Base-by-base conservation (phyloP, 2,797 vertebrate genomes). In the Leptodactylus fallax region DNA sequence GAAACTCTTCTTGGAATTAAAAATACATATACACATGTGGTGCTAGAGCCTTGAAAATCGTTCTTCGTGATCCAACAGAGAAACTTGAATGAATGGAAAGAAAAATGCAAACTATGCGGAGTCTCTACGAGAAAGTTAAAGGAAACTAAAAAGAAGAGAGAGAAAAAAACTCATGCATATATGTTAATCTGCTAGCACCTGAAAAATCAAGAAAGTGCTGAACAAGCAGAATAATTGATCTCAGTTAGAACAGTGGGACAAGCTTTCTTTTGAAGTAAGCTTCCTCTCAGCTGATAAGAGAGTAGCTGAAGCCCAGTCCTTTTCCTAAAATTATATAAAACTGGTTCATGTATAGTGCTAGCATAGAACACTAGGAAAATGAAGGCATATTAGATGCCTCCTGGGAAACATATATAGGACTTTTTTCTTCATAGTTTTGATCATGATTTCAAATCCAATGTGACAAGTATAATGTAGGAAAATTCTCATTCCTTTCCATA, bases 1-100 rank as follows among this genome's bases (percentile, higher is more conserved):
- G 63, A 67, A 77, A 74, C 69, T 47, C 71, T 47, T 74, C 45
- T 85, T 27, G 13, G 55, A 85, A n/a, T n/a, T n/a, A n/a, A n/a
- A 36, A 36, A 36, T 36, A 21, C 11, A 14, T 23, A n/a, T 74
- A 19, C 6, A 49, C 45, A 47, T 74, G 21, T 53, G 13, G 63
- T 67, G n/a, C 47, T 67, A 10, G 5, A 55, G 65, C 61, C 47
- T 3, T 53, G 47, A 23, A 53, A 23, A 19, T 14, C 19, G 7
- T 53, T 23, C 53, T 65, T n/a, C 16, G 23, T 36, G 67, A 71
- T 23, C 25, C 49, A 51, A 27, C 16, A 27, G 58, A 25, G 72
- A 25, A 77, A 25, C 21, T 23, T 6, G 13, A 84, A 53, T 51
- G 21, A 74, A 47, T 16, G 69, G 51, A 14, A 74, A 16, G 7